A percentile compares a stretch with the other conserved stretches of the same genome.
These are phyloP conservation scores for Drosophila nigricruria DNA, from an alignment of 2,888 invertebrate genomes.

Conservation along the genomic window DNA sequence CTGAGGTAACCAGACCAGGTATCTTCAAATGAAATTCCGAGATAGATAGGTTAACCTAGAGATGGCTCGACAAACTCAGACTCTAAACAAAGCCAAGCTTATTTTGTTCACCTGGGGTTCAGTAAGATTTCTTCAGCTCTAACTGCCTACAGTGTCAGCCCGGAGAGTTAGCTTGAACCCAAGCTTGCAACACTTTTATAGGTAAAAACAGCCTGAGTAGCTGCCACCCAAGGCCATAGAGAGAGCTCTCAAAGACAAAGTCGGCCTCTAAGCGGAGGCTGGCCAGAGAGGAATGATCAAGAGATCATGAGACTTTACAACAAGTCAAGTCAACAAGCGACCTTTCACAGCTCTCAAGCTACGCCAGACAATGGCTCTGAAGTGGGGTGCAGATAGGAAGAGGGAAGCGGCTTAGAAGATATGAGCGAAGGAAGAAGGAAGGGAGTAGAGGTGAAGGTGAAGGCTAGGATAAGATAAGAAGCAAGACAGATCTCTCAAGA, in stretches of 20 bases:
- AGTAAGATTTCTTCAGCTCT: background rate
- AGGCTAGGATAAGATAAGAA: background rate
- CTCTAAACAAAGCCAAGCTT: background rate
- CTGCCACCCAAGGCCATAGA: background rate
- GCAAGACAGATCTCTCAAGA: background rate
- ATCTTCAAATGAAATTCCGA: too few species aligned
- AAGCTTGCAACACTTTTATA: too few species aligned
- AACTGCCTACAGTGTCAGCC: background rate
- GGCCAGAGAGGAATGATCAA: background rate
- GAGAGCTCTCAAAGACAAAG: background rate
- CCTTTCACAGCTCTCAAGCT: too few species aligned
- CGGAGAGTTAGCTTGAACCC: too few species aligned
- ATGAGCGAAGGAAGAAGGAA: background rate
- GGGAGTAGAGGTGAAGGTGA: background rate
- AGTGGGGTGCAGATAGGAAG: constrained; percentile 7
- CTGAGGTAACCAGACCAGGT: too few species aligned
- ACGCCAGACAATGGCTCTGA: too few species aligned
- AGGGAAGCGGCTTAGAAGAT: constrained; percentile 4
- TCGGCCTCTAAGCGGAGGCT: background rate
- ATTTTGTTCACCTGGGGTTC: background rate
- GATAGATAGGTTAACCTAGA: too few species aligned
- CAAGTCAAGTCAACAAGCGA: background rate
- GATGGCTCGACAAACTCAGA: background rate
- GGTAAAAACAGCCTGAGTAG: background rate
- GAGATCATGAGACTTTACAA: background rate